Evolutionary conservation across 2,888 invertebrate genomes (phyloP), one percentile per base, ranked within the genome.

Genomic region (Xestobium rufovillosum): DNA sequence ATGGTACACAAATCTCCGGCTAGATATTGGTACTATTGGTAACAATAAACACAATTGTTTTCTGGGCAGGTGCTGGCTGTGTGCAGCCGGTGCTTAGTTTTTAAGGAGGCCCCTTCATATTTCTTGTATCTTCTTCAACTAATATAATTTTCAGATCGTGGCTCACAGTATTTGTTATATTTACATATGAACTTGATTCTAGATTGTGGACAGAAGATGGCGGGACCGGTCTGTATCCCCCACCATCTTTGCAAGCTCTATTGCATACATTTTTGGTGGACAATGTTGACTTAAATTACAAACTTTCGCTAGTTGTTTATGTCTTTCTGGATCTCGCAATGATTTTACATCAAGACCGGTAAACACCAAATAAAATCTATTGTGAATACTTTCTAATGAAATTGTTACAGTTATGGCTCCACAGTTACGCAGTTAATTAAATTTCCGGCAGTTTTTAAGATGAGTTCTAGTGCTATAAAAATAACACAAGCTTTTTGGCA

Each of bases 401-500:
- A 36, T 42, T 39, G 32, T 49, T 47, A 8, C 45, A 73, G 74
- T 23, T 73, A 75, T 44, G 71, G 73, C 51, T 69, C 76, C 4
- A 74, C 81, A 11, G 76, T 82, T 1, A 77, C 81, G 27, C 73
- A 83, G 42, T 61, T 88, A 31, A 78, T 83, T 55, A 83, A 83
- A 56, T 90, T 87, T 61, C 83, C 87, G 0, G 78, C 82, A 0
- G 80, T 85, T 47, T 88, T 89, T 51, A 78, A 80, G 34, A 65
- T 90, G 3, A 79, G 79, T 36, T 78, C 80, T 11, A 78, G 83
- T 1, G 62, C 81, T 1, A 81, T 83, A 14, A 85, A 87, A 59
- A 75, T 85, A 1, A 80, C 86, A 1, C 86, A 88, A 54, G 89
- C 85, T 0, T 84, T 90, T 60, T 92, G 92, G 91, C 78, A 85